Conservation (phyloP, 2,888 invertebrate species). For the Stenodera caucasica region DNA sequence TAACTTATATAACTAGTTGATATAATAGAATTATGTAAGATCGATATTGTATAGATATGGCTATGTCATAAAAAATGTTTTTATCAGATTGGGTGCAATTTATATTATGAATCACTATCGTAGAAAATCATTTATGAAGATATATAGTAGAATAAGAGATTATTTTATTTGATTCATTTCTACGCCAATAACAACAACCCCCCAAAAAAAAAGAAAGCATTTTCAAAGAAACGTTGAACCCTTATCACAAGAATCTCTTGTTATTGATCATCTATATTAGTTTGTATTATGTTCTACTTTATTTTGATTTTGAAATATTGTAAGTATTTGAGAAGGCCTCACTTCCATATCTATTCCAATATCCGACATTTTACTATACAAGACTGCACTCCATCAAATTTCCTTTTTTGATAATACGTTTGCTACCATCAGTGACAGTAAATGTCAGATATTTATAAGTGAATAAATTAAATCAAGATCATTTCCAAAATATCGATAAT, state of each 20-base stretch:
- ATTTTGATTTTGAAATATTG: constrained; percentile 44
- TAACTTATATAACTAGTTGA: background rate
- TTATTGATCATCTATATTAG: constrained; percentile 43
- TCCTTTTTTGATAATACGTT: constrained; percentile 14
- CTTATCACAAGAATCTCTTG: background rate
- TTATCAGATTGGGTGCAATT: background rate
- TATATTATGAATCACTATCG: constrained; percentile 8
- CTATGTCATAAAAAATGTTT: background rate
- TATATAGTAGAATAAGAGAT: background rate
- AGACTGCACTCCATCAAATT: constrained; percentile 34
- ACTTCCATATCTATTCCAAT: background rate
- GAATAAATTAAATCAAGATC: constrained; percentile 11
- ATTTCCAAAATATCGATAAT: background rate
- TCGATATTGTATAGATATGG: background rate
- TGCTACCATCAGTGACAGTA: constrained; percentile 2
- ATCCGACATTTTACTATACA: constrained; percentile 17
- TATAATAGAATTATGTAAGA: background rate
- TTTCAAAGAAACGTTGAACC: background rate
- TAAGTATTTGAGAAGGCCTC: constrained; percentile 39
- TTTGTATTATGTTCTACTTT: constrained; percentile 44
- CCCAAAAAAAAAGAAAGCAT: background rate
- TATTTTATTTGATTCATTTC: too few relatives aligned
- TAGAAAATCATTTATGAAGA: background rate
- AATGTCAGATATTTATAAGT: constrained; percentile 1
- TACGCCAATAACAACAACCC: too few relatives aligned